Conservation (phyloP, 2,113 vertebrate genomes). For the Mixornis gularis region DNA sequence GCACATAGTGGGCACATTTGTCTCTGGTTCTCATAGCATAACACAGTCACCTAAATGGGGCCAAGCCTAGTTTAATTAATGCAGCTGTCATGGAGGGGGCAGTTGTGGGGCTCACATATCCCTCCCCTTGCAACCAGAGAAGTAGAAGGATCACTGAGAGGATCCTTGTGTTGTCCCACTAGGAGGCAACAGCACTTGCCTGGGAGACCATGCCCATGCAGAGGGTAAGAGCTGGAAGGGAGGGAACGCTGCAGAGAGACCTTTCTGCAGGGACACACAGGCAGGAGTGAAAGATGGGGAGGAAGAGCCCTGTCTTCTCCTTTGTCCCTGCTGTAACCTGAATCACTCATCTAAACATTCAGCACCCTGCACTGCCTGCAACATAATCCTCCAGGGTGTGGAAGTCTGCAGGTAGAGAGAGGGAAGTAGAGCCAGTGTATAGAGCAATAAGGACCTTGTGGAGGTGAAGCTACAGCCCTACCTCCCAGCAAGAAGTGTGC, state of each 20-base stretch:
- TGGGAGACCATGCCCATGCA: neutral
- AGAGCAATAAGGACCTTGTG: neutral
- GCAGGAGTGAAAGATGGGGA: neutral
- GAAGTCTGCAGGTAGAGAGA: neutral
- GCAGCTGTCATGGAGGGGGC: neutral
- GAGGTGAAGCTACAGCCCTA: neutral
- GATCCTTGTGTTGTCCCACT: neutral
- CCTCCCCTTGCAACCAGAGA: neutral
- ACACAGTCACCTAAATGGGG: neutral
- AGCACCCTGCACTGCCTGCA: neutral
- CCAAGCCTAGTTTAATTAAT: neutral
- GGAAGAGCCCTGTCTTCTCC: neutral
- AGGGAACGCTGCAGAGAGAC: neutral
- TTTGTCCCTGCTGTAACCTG: neutral
- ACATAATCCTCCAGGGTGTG: rapidly evolving
- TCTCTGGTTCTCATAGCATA: neutral
- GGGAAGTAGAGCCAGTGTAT: rapidly evolving
- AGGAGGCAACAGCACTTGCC: neutral
- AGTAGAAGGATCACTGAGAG: neutral
- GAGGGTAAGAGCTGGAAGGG: neutral
- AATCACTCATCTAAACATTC: neutral
- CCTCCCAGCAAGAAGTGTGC: neutral
- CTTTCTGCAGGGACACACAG: neutral
- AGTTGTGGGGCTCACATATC: neutral
- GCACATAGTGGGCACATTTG: rapidly evolving